Conservation (phyloP, 2,113 vertebrate species). For the Meleagris gallopavo region DNA sequence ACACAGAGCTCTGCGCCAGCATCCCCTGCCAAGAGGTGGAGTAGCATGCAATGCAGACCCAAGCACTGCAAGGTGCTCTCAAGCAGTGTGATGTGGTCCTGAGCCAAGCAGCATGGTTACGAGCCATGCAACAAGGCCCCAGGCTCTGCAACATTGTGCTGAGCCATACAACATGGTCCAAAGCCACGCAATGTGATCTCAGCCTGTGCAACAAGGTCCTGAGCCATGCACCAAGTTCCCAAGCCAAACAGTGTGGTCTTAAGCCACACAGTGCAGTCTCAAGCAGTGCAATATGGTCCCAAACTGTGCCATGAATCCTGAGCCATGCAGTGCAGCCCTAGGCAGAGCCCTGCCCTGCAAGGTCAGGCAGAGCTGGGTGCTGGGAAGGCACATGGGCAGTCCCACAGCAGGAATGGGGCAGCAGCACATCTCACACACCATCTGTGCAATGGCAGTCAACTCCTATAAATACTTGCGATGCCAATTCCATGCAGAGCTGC, state of each 20-base stretch:
- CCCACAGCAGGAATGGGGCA: fast-evolving
- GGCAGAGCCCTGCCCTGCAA: background rate
- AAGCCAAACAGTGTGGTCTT: fast-evolving
- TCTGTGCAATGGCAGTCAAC: background rate
- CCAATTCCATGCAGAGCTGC: fast-evolving
- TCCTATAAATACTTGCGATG: background rate
- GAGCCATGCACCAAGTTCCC: fast-evolving
- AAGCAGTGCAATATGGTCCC: fast-evolving
- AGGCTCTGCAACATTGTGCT: fast-evolving
- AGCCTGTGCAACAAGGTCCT: background rate
- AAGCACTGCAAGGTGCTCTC: too few relatives aligned
- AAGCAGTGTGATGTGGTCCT: background rate
- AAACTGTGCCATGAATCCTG: background rate
- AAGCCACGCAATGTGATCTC: background rate
- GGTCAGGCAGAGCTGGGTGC: background rate
- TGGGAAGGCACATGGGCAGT: background rate
- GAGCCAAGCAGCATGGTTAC: background rate
- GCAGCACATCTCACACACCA: background rate
- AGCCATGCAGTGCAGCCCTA: background rate
- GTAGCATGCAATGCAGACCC: background rate
- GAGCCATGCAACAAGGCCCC: fast-evolving
- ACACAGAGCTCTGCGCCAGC: background rate
- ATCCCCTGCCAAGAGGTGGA: background rate
- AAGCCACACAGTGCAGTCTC: background rate
- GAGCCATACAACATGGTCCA: fast-evolving